Evolutionary conservation across 2,797 vertebrate genomes (phyloP), one percentile per base, ranked within the genome.

Genomic region (Oophaga sylvatica): DNA sequence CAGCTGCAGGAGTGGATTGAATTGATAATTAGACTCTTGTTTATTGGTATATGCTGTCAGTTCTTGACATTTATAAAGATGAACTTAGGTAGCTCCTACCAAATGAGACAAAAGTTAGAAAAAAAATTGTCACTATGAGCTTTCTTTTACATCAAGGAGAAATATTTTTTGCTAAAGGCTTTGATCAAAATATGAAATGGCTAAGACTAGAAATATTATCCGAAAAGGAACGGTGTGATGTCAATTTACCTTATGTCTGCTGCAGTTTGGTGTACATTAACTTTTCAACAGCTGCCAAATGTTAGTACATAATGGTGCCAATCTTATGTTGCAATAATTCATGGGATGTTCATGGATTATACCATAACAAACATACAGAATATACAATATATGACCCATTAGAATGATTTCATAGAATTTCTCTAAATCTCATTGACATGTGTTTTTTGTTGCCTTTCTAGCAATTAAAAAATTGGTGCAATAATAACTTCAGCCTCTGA

Each of bases 161-260:
- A 62, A 65, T 19, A 80, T 80, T 63, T 12, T 31, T 41, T 63
- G 20, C 59, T 60, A n/a, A 35, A 62, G 29, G 31, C 78, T 35
- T 22, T 5, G 31, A 80, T 22, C 35, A 80, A 57, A 62, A 62
- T 63, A 41, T 45, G 35, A 80, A 63, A 80, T 65, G 79, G 5
- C 31, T 45, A 80, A 62, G 45, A 65, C 79, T 45, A 65, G 59
- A 41, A 80, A 62, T 45, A 41, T 63, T 78, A 56, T 59, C 19
- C 60, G 20, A 80, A 63, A 63, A 80, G 1, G 26, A 80, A 80
- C 22, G 41, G 22, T 65, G 59, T 80, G 31, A 19, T 45, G 35
- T 16, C 31, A 80, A 41, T 63, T 65, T 80, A n/a, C 79, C 59
- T n/a, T 65, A 65, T 80, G 79, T 63, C 59, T 35, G 31, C 13